A percentile compares a stretch with the other conserved stretches of the same genome.
Conservation (phyloP, 2,113 vertebrate species). For the chimpanzee (Pan troglodytes) region DNA sequence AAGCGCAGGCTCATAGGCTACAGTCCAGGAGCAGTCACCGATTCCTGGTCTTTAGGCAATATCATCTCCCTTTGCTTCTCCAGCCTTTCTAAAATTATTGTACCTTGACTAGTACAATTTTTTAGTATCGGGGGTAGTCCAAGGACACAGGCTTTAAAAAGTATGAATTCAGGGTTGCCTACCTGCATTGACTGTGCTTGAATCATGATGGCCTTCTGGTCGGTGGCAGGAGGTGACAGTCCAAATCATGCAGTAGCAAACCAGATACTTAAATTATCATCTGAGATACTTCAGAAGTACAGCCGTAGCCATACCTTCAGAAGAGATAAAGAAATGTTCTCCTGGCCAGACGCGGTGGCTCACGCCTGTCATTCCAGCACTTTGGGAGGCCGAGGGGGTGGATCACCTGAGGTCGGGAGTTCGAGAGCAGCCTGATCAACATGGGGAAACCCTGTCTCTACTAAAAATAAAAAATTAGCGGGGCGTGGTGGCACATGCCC, state of each 20-base stretch:
- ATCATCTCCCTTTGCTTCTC: not conserved
- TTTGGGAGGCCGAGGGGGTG: too few species aligned
- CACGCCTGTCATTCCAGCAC: too few species aligned
- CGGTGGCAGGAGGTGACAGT: not conserved
- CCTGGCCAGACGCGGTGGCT: not conserved
- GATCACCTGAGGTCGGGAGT: too few species aligned
- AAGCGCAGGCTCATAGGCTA: not conserved
- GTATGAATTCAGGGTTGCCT: not conserved
- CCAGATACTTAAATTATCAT: not conserved
- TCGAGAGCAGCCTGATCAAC: too few species aligned
- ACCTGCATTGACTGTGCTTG: not conserved
- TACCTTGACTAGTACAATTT: not conserved
- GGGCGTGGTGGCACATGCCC: too few species aligned
- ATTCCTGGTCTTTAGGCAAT: not conserved
- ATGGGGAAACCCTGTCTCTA: too few species aligned
- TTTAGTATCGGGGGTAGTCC: not conserved
- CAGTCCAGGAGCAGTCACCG: fast-evolving
- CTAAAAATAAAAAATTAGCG: too few species aligned
- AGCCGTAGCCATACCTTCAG: not conserved
- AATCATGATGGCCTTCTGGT: not conserved
- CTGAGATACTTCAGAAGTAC: not conserved
- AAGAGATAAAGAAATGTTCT: not conserved
- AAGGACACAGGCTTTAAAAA: not conserved
- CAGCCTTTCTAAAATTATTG: not conserved
- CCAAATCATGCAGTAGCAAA: not conserved